These are phyloP conservation scores for Thereva unica DNA, from an alignment of 2,888 invertebrate genomes.

Conservation along the genomic window DNA sequence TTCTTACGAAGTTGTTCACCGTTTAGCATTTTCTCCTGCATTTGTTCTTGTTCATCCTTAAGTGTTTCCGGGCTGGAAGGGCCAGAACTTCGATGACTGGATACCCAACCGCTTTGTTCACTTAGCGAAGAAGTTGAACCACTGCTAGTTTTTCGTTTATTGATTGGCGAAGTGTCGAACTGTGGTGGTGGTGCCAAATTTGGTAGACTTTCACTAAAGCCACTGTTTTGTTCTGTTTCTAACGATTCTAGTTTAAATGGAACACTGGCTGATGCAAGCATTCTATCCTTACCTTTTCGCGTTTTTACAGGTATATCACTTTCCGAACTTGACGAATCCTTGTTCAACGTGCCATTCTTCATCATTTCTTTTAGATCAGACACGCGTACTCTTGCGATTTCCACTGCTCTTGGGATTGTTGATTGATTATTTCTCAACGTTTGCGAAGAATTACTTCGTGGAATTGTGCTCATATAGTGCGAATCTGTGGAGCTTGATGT, in stretches of 20 bases:
- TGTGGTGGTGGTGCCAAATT: conserved; percentile 69
- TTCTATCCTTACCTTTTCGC: conserved; percentile 55
- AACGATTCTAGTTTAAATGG: conserved; percentile 66
- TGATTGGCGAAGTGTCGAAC: conserved; percentile 63
- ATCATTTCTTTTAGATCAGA: conserved; percentile 57
- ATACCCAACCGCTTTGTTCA: conserved; percentile 88
- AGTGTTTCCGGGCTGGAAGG: conserved; percentile 66
- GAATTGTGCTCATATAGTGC: conserved; percentile 60
- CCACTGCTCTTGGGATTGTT: conserved; percentile 55
- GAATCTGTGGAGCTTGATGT: conserved; percentile 32
- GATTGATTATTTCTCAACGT: conserved; percentile 57
- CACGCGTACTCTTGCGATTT: conserved; percentile 56
- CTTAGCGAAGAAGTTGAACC: conserved; percentile 72
- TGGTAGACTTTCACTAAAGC: conserved; percentile 73
- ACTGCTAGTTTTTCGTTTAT: conserved; percentile 57
- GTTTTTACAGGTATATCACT: conserved; percentile 63
- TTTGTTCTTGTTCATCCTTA: conserved; percentile 44
- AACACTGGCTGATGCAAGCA: conserved; percentile 65
- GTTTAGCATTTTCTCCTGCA: conserved; percentile 59
- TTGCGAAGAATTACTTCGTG: conserved; percentile 67
- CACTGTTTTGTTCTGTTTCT: conserved; percentile 49
- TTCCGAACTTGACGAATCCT: conserved; percentile 61
- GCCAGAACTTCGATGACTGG: conserved; percentile 71
- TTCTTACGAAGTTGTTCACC: conserved; percentile 70
- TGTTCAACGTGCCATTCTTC: conserved; percentile 51